These are phyloP conservation scores for Lycocorax pyrrhopterus DNA, from an alignment of 2,113 vertebrate species.

Conservation along the genomic window DNA sequence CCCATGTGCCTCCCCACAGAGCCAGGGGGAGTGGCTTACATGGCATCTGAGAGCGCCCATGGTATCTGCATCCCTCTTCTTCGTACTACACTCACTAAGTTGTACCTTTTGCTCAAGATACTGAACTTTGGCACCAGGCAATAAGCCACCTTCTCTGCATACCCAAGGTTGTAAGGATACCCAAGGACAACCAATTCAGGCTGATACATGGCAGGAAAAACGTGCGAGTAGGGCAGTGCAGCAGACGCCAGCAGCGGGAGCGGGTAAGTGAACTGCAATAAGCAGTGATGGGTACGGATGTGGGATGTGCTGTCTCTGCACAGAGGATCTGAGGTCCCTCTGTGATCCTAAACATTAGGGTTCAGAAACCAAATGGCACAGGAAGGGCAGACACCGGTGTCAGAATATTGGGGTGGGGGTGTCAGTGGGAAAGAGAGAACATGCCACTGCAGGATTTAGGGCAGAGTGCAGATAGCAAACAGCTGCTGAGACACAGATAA, in stretches of 20 bases:
- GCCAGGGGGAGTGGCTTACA: not conserved
- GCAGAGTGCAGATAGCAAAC: not conserved
- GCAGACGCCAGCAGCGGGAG: not conserved
- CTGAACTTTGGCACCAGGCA: not conserved
- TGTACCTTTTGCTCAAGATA: not conserved
- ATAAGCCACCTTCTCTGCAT: not conserved
- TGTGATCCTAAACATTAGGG: not conserved
- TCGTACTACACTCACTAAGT: not conserved
- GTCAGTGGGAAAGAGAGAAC: not conserved
- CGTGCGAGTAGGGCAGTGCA: not conserved
- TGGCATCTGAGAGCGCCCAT: accelerated
- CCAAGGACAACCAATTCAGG: not conserved
- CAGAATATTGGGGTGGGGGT: not conserved
- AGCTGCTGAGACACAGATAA: not conserved
- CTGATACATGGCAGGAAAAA: accelerated
- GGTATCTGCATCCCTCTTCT: not conserved
- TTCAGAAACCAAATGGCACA: not conserved
- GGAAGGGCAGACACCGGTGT: not conserved
- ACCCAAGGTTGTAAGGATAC: not conserved
- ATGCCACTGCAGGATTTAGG: not conserved
- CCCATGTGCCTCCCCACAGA: not conserved
- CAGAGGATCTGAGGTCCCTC: not conserved
- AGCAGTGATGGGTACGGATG: not conserved
- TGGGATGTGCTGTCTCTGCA: not conserved
- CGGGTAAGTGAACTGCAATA: not conserved